phyloP scores from a whole-genome alignment of 2,113 vertebrate genomes.

The Sus scrofa region T2T-Sscrofa CM000813.6:42477001-42477500 shows the following conservation, averaged over 20 bases:
- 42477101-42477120: too few species aligned
- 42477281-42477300: background rate
- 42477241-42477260: background rate
- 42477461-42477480: background rate
- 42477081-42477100: too few species aligned
- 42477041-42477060: too few species aligned
- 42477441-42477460: background rate
- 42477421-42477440: background rate
- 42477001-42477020: too few species aligned
- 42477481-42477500: background rate
- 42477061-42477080: too few species aligned
- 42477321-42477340: background rate
- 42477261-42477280: background rate
- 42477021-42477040: too few species aligned
- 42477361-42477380: background rate
- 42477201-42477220: background rate
- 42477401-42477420: accelerated
- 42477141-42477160: too few species aligned
- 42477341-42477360: background rate
- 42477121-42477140: too few species aligned
- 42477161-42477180: background rate
- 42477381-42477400: background rate
- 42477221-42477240: accelerated
- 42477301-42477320: too few species aligned
- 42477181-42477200: background rate